Conservation (phyloP, 2,888 invertebrate species). For the Slavum lentiscoides region DNA sequence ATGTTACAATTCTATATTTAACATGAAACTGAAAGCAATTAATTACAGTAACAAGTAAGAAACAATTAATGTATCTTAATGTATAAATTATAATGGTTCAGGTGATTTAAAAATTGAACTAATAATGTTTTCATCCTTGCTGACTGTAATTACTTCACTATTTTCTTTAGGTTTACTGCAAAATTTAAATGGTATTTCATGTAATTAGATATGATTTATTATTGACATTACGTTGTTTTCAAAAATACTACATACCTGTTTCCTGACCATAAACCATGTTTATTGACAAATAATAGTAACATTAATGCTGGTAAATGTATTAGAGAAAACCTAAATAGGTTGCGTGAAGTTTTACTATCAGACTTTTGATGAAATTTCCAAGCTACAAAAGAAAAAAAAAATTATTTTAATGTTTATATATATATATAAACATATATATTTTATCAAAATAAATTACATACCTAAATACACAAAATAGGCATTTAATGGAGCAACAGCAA, state of each 20-base stretch:
- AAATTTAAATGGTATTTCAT: constrained; percentile 9
- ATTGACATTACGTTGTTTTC: not conserved
- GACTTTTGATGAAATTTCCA: constrained; percentile 86
- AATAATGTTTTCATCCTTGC: constrained; percentile 40
- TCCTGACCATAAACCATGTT: constrained; percentile 70
- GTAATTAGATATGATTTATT: not conserved
- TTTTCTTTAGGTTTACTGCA: constrained; percentile 43
- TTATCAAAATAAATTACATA: constrained; percentile 60
- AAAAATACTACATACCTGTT: constrained; percentile 47
- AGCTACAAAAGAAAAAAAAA: constrained; percentile 63
- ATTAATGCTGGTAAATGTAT: constrained; percentile 89
- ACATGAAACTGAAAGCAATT: constrained; percentile 13
- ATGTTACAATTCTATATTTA: constrained; percentile 18
- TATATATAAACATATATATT: not conserved
- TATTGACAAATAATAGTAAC: constrained; percentile 86
- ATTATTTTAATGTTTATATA: constrained; percentile 13
- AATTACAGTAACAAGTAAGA: constrained; percentile 26
- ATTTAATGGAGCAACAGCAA: constrained; percentile 89
- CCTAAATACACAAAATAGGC: constrained; percentile 88
- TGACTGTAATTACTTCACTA: constrained; percentile 24
- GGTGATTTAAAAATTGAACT: constrained; percentile 43
- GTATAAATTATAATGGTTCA: constrained; percentile 29
- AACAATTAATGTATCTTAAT: constrained; percentile 6
- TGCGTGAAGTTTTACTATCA: constrained; percentile 86
- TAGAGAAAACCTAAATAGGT: constrained; percentile 88